Base-by-base conservation (phyloP, 2,888 invertebrate genomes). In the Dendrolimus houi region DNA sequence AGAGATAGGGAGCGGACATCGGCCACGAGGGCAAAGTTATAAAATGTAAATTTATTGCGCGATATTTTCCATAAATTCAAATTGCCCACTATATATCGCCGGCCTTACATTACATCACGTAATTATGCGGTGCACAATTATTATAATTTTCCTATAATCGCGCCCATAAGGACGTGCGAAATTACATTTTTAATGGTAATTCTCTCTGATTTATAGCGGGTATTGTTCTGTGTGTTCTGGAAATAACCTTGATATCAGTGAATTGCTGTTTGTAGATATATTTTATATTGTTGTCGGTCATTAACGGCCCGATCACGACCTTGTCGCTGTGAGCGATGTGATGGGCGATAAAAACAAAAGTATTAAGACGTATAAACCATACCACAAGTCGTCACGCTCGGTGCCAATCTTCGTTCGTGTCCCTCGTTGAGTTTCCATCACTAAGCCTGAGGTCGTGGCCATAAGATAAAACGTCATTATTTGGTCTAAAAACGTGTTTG, bases 141-240 rank as follows among this genome's bases (percentile, higher is more conserved):
- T 90, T 88, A 87, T 90, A 90, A 89, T 90, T 90, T 88, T 83
- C 81, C 79, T 87, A 87, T 87, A 87, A 88, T 87, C 85, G 79
- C 74, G 76, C 71, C 77, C 80, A 84, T 85, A 83, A 87, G 81
- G 84, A 88, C 84, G 87, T 87, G 89, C 85, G 87, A 89, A 88
- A 85, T 84, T 87, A 86, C 80, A 81, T 81, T 87, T 85, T 85
- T 80, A 81, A 75, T 76, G 74, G 74, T 75, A 77, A 78, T 75
- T 78, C 78, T 71, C 67, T 68, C 66, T 85, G 88, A 89, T 89
- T 89, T 88, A 88, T 87, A 69, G 71, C 62, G 2, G 3, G 47
- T 47, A 47, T 47, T 47, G 47, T 47, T 47, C 12, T 47, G 12
- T 47, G 12, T 47, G 12, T 9, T 47, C 47, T 47, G 29, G 29